Evolutionary conservation across 2,888 invertebrate species (phyloP).

Genomic region (Eulithis testata): DNA sequence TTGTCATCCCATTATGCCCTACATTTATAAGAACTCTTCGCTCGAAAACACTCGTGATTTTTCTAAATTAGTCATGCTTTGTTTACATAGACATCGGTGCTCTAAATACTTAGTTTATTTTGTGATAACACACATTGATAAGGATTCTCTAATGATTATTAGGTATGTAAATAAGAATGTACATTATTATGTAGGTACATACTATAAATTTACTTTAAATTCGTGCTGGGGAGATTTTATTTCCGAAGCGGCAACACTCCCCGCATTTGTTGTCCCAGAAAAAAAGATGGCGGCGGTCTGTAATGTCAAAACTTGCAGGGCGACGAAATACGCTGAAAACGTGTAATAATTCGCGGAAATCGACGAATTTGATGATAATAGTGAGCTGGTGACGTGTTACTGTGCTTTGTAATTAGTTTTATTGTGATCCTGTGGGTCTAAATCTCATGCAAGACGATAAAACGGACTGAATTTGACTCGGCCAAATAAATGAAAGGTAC

Average conservation of each 20-base stretch:
- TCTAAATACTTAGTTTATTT: slow-evolving; percentile 18
- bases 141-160: slow-evolving; percentile 9
- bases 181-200: not conserved
- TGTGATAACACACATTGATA: slow-evolving; percentile 6
- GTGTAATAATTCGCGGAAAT: slow-evolving; percentile 62
- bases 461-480: slow-evolving; percentile 53
- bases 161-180: slow-evolving; percentile 2
- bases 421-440: slow-evolving; percentile 43
- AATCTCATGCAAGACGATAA: slow-evolving; percentile 54
- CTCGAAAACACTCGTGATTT: not conserved
- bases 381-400: slow-evolving; percentile 59
- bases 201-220: too few species aligned
- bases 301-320: slow-evolving; percentile 76
- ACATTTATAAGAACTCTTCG: slow-evolving; percentile 14
- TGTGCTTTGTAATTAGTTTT: slow-evolving; percentile 51
- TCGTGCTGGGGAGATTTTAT: slow-evolving; percentile 13
- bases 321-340: slow-evolving; percentile 66
- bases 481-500: slow-evolving; percentile 74
- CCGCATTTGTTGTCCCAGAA: slow-evolving; percentile 66
- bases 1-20: not conserved
- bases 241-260: slow-evolving; percentile 60
- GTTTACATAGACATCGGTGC: slow-evolving; percentile 12
- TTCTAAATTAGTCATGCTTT: slow-evolving; percentile 16
- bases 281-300: slow-evolving; percentile 77
- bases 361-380: slow-evolving; percentile 41